Base-by-base conservation (phyloP, 2,113 vertebrate genomes). In the Hippocampus guttulatus region DNA sequence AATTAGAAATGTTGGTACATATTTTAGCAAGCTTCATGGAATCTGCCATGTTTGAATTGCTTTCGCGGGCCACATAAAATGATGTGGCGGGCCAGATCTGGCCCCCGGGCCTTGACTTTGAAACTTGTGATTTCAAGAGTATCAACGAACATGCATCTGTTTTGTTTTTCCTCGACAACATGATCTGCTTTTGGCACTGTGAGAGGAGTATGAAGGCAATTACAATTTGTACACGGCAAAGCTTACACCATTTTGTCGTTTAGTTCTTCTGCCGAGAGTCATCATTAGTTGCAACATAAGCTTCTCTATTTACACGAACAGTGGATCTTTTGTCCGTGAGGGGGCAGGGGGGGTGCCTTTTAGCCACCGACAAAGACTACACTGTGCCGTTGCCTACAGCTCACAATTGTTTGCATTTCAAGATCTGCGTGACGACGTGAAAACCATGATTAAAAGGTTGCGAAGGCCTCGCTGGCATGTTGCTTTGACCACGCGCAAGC, bases 291-390 rank as follows among this genome's bases (percentile, higher is more conserved):
- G 8, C 3, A 54, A 27, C 43, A 27, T 65, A 65, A 79, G 54
- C 52, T 21, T 70, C 33, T 68, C 33, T 67, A 18, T 54, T 9
- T 23, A 71, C 47, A 71, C n/a, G 25, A 57, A 67, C 63, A 73
- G 2, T 45, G 21, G 5, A 57, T 49, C 62, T 30, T 27, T 65
- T 69, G 67, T 67, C 45, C 9, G 2, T 3, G 3, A 62, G 41
- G 15, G 47, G 15, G 16, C 10, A 12, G 12, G 43, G 14, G 43
- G 43, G 3, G 43, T 10, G 16, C 14, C 9, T 38, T 41, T 27
- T 66, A 16, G 3, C 16, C 18, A 64, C 20, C 47, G 7, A 67
- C 71, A 64, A 70, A 23, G 14, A 38, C 49, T 12, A 7, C 20
- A n/a, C 38, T 51, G 30, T 41, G 41, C 38, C 27, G 8, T 11